Evolutionary conservation across 2,113 vertebrate species (phyloP), one percentile per base, ranked within the genome.

Genomic region (Chaetodon trifascialis): DNA sequence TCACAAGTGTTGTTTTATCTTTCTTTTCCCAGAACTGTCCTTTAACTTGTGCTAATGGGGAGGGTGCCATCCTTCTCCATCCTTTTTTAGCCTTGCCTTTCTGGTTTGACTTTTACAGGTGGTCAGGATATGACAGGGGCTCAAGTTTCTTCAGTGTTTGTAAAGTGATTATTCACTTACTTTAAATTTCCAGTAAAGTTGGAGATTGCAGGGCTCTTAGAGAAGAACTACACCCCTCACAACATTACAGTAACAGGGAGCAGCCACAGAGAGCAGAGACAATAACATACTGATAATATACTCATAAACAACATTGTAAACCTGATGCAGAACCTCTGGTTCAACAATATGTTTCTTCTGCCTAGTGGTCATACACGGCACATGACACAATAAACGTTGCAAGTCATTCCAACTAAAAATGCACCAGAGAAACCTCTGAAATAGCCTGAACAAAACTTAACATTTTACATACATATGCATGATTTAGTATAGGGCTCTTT

Each of bases 341-440:
- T 78, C 17, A 30, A 52, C 11, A 21, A 5, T 23, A 21, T 15
- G 30, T 19, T 21, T 80, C 9, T 85, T 52, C 84, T 86, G 74
- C 47, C 78, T 23, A 47, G 16, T 79, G 91, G 84, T 23, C 51
- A 44, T 7, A 17, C 19, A 8, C 7, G 11, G 4, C 1, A 36
- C 1, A n/a, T 8, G 8, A 42, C 5, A 34, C 9, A 60, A 58
- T 73, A 7, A 64, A 49, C 16, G 7, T 14, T 47, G 11, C 2
- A 36, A 21, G 30, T 23, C 6, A 3, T n/a, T 16, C 2, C 10
- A 4, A 30, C 11, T 9, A 1, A 46, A 46, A 46, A 14, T 14
- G 44, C 11, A 46, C 42, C n/a, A n/a, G n/a, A n/a, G 38, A 40
- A 40, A 40, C 0, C 19, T 49, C 8, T 69, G 7, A 52, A 51